A percentile compares a stretch with the other conserved stretches of the same genome.
Conservation (phyloP, 2,888 invertebrate genomes). For the Halictus quadricinctus region DNA sequence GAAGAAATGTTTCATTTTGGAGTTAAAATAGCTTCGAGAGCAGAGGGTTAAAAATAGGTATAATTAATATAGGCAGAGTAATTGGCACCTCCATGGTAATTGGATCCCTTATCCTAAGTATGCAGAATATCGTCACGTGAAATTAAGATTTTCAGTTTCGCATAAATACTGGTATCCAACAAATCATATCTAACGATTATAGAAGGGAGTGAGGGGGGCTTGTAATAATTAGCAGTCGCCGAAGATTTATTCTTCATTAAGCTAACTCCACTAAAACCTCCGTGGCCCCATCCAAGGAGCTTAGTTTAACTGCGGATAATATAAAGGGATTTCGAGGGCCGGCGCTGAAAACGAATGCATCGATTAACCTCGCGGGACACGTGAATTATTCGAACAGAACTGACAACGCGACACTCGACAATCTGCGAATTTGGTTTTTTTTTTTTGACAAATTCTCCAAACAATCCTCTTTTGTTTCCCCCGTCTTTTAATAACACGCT, state of each 20-base stretch:
- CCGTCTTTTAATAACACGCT: not conserved
- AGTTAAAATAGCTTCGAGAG: too few relatives aligned
- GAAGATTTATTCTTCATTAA: slow-evolving; percentile 67
- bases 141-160: not conserved
- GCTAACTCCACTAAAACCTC: slow-evolving; percentile 57
- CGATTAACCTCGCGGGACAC: slow-evolving; percentile 31
- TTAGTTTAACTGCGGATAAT: slow-evolving; percentile 64
- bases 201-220: not conserved
- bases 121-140: not conserved
- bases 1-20: too few relatives aligned
- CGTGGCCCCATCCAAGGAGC: slow-evolving; percentile 56
- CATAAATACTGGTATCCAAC: slow-evolving; percentile 18
- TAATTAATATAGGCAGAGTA: too few relatives aligned
- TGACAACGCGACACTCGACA: not conserved
- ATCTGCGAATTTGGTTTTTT: not conserved
- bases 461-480: not conserved
- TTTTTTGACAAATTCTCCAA: not conserved
- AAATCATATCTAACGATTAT: slow-evolving; percentile 40
- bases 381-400: not conserved
- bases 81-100: too few relatives aligned
- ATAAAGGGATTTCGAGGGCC: slow-evolving; percentile 68
- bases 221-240: slow-evolving; percentile 66
- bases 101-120: too few relatives aligned
- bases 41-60: too few relatives aligned
- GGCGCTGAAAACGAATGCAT: slow-evolving; percentile 30